Percentiles rank a stretch among this genome's conserved stretches.
Evolutionary conservation across 2,797 vertebrate species (phyloP).

Genomic region (Anguilla megastoma): DNA sequence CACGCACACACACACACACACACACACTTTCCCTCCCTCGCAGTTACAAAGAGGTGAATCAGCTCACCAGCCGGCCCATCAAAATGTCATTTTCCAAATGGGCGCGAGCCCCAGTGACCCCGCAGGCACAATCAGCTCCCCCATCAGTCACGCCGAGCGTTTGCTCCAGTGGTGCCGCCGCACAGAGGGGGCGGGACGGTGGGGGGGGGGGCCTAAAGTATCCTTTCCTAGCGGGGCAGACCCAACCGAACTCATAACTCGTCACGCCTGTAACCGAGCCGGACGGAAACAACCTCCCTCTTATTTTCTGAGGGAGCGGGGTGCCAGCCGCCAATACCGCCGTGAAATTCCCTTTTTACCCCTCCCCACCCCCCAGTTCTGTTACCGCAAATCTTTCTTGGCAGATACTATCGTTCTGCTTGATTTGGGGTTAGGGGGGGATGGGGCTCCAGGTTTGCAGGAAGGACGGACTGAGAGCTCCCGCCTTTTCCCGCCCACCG

Average conservation of each 20-base stretch:
- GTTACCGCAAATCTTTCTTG: neutral
- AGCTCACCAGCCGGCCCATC: neutral
- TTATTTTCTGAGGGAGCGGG: neutral
- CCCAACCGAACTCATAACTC: neutral
- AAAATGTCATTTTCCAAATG: slow-evolving; percentile 12
- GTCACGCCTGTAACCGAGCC: neutral
- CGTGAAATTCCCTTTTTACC: neutral
- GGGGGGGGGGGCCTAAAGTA: neutral
- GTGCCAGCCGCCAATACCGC: neutral
- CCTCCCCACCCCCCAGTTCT: neutral
- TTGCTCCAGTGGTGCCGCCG: neutral
- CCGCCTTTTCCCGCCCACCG: neutral
- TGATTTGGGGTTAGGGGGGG: neutral
- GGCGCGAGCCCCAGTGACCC: neutral
- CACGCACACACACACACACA: slow-evolving; percentile 24
- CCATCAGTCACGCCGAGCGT: neutral
- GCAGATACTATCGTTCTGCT: neutral
- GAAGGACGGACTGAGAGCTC: neutral
- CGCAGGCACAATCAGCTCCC: neutral
- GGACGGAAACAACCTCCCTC: neutral
- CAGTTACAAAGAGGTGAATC: neutral
- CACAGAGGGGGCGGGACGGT: neutral
- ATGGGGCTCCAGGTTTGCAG: neutral
- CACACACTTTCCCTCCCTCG: neutral
- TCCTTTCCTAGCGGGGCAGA: neutral